Evolutionary conservation across 2,797 vertebrate species (phyloP).

Genomic region (Sciurus vulgaris): DNA sequence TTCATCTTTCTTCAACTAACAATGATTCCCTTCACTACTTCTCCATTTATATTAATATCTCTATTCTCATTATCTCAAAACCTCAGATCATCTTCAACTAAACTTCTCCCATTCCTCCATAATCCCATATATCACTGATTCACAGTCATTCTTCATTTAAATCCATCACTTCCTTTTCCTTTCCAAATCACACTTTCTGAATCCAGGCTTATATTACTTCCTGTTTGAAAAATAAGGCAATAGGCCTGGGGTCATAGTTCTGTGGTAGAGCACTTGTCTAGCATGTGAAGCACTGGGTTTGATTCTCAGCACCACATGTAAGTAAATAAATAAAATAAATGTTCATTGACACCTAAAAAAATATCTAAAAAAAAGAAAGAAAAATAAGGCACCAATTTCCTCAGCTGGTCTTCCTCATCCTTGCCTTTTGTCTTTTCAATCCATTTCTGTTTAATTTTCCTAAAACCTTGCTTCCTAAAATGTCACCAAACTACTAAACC

Average conservation of each 20-base stretch:
- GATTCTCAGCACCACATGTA: no score
- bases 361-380: background rate
- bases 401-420: conserved; percentile 9
- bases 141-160: conserved; percentile 10
- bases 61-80: conserved; percentile 17
- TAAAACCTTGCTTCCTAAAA: conserved; percentile 53
- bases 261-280: no score
- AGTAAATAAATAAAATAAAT: no score
- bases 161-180: conserved; percentile 22
- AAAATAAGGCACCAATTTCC: conserved; percentile 55
- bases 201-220: background rate
- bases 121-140: background rate
- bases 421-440: conserved; percentile 46
- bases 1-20: conserved; percentile 38
- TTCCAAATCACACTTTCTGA: background rate
- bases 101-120: background rate
- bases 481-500: conserved; percentile 53
- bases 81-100: background rate
- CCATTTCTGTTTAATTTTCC: conserved; percentile 34
- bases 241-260: background rate
- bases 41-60: conserved; percentile 45
- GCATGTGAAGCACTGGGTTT: no score
- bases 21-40: background rate
- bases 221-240: conserved; percentile 34
- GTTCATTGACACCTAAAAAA: no score